Percentiles rank a stretch among this genome's conserved stretches.
Conservation (phyloP, 2,888 invertebrate genomes). For the Marronus borbonicus region DNA sequence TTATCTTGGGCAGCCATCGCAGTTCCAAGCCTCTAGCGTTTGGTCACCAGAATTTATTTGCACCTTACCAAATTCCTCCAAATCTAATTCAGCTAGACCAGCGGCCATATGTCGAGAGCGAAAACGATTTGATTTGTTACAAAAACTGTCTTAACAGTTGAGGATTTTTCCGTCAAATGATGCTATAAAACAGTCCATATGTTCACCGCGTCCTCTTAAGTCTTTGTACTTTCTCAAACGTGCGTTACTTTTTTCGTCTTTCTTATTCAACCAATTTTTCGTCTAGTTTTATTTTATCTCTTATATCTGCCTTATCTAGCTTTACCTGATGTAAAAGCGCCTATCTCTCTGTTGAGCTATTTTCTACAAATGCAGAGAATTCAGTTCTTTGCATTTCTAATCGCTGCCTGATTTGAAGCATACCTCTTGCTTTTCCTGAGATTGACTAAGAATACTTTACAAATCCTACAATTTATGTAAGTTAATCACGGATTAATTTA, state of each 20-base stretch:
- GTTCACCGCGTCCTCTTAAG: slow-evolving; percentile 58
- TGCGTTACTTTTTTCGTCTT: slow-evolving; percentile 59
- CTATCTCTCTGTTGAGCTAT: too few relatives aligned
- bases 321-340: slow-evolving; percentile 55
- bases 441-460: too few relatives aligned
- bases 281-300: slow-evolving; percentile 58
- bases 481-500: too few relatives aligned
- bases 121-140: too few relatives aligned
- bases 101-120: slow-evolving; percentile 52
- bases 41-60: slow-evolving; percentile 49
- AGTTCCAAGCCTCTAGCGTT: slow-evolving; percentile 49
- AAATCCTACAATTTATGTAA: too few relatives aligned
- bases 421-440: too few relatives aligned
- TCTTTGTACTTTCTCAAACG: slow-evolving; percentile 60
- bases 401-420: too few relatives aligned
- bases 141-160: too few relatives aligned
- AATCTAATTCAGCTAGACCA: slow-evolving; percentile 55
- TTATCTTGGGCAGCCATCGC: slow-evolving; percentile 40
- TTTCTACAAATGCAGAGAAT: too few relatives aligned
- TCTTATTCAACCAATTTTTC: slow-evolving; percentile 57
- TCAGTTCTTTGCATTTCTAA: too few relatives aligned
- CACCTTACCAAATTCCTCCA: slow-evolving; percentile 57
- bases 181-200: slow-evolving; percentile 50
- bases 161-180: too few relatives aligned
- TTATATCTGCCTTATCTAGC: slow-evolving; percentile 60